Evolutionary conservation across 2,888 invertebrate species (phyloP).

Genomic region (Branchellion lobata): DNA sequence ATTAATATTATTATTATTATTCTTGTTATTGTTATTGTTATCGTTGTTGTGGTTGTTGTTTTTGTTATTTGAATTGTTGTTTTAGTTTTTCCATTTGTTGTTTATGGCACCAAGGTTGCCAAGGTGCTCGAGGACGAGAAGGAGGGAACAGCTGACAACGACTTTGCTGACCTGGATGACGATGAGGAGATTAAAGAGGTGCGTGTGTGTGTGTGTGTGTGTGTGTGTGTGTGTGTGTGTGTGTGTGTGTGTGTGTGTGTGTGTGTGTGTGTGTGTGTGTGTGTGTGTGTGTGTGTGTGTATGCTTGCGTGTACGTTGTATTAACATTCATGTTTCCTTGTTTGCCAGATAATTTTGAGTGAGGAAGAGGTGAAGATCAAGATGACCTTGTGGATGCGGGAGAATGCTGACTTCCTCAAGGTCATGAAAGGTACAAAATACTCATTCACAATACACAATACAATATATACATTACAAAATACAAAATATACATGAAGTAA

Average conservation of each 20-base stretch:
- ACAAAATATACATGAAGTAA: too few relatives aligned
- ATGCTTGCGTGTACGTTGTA: neutral
- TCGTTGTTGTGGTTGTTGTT: too few relatives aligned
- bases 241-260: too few relatives aligned
- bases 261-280: neutral
- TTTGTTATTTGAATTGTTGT: too few relatives aligned
- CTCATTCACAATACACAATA: too few relatives aligned
- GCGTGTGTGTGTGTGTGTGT: neutral
- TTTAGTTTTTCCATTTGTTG: too few relatives aligned
- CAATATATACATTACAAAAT: too few relatives aligned
- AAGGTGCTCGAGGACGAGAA: too few relatives aligned
- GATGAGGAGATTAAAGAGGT: conserved; percentile 11
- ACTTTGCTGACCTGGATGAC: neutral
- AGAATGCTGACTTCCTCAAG: conserved; percentile 82
- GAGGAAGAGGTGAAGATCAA: conserved; percentile 80
- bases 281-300: neutral
- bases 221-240: neutral
- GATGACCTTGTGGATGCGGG: conserved; percentile 79
- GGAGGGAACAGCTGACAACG: neutral
- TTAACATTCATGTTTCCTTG: too few relatives aligned
- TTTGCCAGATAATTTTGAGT: conserved; percentile 73
- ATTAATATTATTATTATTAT: too few relatives aligned
- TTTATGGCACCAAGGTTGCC: too few relatives aligned
- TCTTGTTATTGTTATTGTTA: too few relatives aligned
- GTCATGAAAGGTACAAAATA: conserved; percentile 71